phyloP scores from a whole-genome alignment of 2,113 vertebrate species.

The Nesoenas mayeri region DNA sequence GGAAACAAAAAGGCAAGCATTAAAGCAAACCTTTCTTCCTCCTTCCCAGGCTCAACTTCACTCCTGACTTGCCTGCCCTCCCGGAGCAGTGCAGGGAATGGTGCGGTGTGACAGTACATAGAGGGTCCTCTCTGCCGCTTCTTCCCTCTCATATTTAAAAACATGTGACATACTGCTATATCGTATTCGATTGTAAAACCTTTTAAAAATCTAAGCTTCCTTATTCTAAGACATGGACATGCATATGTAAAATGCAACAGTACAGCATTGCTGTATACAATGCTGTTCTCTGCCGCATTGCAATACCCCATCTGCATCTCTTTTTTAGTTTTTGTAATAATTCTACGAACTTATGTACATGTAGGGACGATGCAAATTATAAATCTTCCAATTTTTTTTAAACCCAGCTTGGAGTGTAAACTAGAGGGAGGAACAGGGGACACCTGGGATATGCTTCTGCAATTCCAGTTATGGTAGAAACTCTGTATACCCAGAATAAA shows the following conservation, averaged over 20 bases:
- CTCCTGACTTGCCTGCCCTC: too few relatives aligned
- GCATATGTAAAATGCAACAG: neutral
- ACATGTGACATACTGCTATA: rapidly evolving
- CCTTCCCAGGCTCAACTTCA: too few relatives aligned
- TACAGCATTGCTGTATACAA: rapidly evolving
- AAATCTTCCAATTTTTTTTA: neutral
- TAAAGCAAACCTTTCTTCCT: too few relatives aligned
- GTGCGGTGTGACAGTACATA: too few relatives aligned
- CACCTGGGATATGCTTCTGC: neutral
- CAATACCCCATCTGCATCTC: neutral
- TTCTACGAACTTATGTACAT: neutral
- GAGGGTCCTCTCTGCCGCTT: neutral
- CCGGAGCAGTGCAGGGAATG: too few relatives aligned
- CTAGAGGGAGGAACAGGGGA: neutral
- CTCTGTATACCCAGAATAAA: neutral
- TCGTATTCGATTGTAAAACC: neutral
- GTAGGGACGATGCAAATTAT: too few relatives aligned
- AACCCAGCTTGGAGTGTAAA: neutral
- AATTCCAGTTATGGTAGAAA: rapidly evolving
- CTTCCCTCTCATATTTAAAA: neutral
- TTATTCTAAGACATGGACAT: neutral
- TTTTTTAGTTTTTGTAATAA: neutral
- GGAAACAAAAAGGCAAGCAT: too few relatives aligned
- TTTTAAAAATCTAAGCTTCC: neutral
- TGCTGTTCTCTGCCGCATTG: neutral